A percentile compares a stretch with the other conserved stretches of the same genome.
These are phyloP conservation scores for Notechis scutatus DNA, from an alignment of 2,113 vertebrate species.

Conservation along the genomic window DNA sequence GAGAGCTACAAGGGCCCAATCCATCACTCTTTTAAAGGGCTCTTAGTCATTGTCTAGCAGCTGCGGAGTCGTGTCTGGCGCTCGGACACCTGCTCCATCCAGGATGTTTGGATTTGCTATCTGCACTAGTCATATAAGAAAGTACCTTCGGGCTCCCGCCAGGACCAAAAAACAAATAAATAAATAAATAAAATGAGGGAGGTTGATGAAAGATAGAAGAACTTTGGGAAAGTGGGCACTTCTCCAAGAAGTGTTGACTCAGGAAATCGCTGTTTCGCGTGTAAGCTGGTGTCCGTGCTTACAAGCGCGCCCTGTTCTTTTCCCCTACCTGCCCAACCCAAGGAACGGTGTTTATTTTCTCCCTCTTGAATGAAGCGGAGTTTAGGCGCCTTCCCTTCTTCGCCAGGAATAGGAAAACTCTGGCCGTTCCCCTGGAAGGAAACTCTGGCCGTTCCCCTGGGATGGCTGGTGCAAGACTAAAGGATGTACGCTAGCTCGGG, in stretches of 20 bases:
- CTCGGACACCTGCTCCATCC: slow-evolving; percentile 18
- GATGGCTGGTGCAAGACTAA: neutral
- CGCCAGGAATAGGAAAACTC: neutral
- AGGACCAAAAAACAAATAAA: neutral
- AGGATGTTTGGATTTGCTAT: neutral
- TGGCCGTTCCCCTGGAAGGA: neutral
- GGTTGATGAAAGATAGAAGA: neutral
- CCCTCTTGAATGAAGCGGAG: neutral
- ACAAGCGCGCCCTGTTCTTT: neutral
- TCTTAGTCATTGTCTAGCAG: slow-evolving; percentile 18
- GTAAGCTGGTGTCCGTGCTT: neutral
- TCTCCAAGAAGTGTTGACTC: neutral
- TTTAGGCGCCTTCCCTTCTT: neutral
- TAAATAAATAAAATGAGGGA: neutral
- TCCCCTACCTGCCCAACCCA: neutral
- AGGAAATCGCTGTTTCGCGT: neutral
- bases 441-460: neutral
- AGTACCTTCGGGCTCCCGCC: neutral
- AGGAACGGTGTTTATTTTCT: neutral
- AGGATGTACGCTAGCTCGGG: no score
- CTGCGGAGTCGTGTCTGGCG: neutral
- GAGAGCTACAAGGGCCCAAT: neutral
- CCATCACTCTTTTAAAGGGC: slow-evolving; percentile 6
- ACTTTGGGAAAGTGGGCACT: neutral
- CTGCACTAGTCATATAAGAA: neutral